Evolutionary conservation across 92 coral and sea anemone species (phyloP).

Genomic region (Nematostella vectensis): DNA sequence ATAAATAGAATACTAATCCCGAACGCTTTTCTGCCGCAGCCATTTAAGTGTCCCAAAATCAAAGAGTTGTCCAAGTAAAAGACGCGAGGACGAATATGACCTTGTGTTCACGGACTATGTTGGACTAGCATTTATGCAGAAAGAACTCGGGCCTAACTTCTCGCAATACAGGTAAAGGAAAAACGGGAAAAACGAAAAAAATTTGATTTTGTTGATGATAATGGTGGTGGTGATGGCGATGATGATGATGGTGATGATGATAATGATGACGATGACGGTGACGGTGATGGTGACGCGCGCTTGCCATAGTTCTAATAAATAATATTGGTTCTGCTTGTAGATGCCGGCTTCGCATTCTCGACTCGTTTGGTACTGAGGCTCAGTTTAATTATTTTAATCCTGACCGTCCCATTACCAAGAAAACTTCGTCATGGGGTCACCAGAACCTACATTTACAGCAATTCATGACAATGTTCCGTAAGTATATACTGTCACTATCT

Average conservation of each 20-base stretch:
- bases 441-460: conserved; percentile 62
- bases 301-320: no score
- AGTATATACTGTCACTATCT: conserved; percentile 22
- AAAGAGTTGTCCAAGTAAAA: conserved; percentile 39
- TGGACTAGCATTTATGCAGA: conserved; percentile 29
- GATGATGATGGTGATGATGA: no score
- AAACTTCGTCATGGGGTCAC: conserved; percentile 62
- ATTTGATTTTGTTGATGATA: no score
- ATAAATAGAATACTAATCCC: no score
- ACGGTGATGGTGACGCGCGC: no score
- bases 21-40: no score
- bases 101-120: conserved; percentile 74
- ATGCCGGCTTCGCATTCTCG: conserved; percentile 72
- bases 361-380: conserved; percentile 95
- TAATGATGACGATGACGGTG: no score
- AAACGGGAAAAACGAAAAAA: no score
- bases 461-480: conserved; percentile 97
- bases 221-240: no score
- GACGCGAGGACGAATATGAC: conserved; percentile 51
- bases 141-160: conserved; percentile 46
- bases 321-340: conserved; percentile 29
- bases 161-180: conserved; percentile 54
- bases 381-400: conserved; percentile 69
- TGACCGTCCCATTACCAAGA: conserved; percentile 31
- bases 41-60: conserved; percentile 43